phyloP scores from a whole-genome alignment of 2,888 invertebrate genomes.

The Enchytraeus crypticus region DNA sequence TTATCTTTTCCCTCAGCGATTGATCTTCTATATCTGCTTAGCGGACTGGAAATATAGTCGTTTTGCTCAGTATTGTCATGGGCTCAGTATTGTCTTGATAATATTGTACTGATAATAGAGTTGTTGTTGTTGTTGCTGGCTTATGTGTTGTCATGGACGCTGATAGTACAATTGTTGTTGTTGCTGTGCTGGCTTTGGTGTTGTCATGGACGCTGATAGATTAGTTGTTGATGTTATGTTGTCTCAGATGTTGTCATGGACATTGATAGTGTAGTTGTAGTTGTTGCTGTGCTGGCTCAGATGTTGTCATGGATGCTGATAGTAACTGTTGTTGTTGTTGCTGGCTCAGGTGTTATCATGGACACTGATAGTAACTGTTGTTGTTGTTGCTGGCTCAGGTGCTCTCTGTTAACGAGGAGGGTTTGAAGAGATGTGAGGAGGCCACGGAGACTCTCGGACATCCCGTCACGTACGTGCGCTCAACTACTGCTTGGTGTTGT shows the following conservation, averaged over 20 bases:
- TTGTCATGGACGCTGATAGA: no score
- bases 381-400: constrained; percentile 37
- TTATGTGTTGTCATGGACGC: neutral
- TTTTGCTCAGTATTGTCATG: no score
- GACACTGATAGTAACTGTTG: neutral
- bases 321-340: neutral
- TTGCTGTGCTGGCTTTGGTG: no score
- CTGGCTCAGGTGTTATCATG: neutral
- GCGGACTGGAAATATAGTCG: no score
- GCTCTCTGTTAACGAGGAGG: constrained; percentile 62
- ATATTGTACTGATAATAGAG: no score
- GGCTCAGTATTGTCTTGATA: no score
- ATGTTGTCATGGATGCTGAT: neutral
- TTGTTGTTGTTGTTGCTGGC: neutral
- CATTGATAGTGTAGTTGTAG: neutral
- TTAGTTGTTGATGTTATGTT: no score
- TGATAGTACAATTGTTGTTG: neutral
- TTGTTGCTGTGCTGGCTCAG: no score
- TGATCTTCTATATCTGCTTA: no score
- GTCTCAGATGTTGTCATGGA: neutral
- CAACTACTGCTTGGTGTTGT: neutral
- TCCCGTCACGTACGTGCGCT: constrained; percentile 57
- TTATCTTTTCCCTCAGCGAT: no score
- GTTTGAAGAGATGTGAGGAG: constrained; percentile 74
- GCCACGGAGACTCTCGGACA: constrained; percentile 70